Evolutionary conservation across 2,113 vertebrate genomes (phyloP).

Genomic region (Mohoua ochrocephala): DNA sequence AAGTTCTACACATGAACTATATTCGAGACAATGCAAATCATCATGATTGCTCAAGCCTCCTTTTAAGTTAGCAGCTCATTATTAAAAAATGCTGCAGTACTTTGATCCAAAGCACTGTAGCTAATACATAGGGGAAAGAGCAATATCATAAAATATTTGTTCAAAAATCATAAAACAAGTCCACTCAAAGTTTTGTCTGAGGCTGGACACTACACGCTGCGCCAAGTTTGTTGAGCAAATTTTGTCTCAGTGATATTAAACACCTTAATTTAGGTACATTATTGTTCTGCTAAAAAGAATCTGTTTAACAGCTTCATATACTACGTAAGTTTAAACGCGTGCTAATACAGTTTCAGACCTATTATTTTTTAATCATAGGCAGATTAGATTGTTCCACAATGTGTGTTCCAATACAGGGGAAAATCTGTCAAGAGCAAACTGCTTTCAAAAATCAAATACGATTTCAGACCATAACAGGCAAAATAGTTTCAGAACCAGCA

Average conservation of each 20-base stretch:
- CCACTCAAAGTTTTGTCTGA: neutral
- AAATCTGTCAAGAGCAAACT: neutral
- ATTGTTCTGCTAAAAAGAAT: neutral
- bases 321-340: neutral
- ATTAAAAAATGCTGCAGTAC: neutral
- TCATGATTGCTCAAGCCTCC: neutral
- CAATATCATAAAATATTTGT: neutral
- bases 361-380: neutral
- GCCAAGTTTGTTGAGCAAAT: neutral
- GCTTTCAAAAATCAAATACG: rapidly evolving
- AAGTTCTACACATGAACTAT: neutral
- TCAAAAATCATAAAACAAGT: neutral
- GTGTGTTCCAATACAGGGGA: neutral
- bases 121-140: neutral
- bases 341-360: neutral
- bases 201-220: neutral
- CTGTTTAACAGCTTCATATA: neutral
- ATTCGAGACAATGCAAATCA: neutral
- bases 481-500: neutral
- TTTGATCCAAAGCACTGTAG: neutral
- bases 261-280: neutral
- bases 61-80: neutral
- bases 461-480: neutral
- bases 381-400: neutral
- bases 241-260: neutral